Percentiles rank a stretch among this genome's conserved stretches.
Conservation (phyloP, 2,113 vertebrate genomes). For the Ivindomyrus marchei region DNA sequence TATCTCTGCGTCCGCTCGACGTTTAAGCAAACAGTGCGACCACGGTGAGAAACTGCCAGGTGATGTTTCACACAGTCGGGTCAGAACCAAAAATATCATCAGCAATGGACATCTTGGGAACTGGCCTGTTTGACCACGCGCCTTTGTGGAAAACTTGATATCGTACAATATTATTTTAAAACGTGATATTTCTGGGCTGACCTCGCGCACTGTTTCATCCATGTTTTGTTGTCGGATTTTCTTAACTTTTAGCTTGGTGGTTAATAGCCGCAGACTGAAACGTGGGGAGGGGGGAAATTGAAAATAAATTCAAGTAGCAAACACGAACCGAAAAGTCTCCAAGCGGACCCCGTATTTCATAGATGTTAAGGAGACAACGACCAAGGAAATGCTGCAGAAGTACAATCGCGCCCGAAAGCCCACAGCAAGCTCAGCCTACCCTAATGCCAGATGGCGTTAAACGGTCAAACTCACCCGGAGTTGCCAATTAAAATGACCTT, state of each 20-base stretch:
- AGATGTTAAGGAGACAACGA: background rate
- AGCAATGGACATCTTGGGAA: background rate
- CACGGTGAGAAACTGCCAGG: background rate
- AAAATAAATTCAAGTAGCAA: background rate
- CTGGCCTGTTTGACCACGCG: background rate
- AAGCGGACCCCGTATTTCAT: background rate
- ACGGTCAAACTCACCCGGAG: slow-evolving; percentile 49
- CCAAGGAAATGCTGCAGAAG: background rate
- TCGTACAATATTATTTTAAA: background rate
- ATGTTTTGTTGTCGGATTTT: background rate
- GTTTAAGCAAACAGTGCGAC: background rate
- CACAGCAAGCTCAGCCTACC: background rate
- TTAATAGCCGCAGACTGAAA: background rate
- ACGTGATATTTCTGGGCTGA: background rate
- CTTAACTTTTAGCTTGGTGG: background rate
- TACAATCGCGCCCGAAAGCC: background rate
- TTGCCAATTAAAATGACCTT: slow-evolving; percentile 58
- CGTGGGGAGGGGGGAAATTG: background rate
- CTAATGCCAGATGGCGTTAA: background rate
- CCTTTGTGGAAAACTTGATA: background rate
- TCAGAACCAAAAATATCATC: background rate
- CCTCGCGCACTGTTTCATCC: background rate
- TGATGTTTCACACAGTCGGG: background rate
- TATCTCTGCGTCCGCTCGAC: background rate
- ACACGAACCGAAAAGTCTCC: background rate